A percentile compares a stretch with the other conserved stretches of the same genome.
Evolutionary conservation across 2,888 invertebrate genomes (phyloP).

Genomic region (Heliconius ethilla): DNA sequence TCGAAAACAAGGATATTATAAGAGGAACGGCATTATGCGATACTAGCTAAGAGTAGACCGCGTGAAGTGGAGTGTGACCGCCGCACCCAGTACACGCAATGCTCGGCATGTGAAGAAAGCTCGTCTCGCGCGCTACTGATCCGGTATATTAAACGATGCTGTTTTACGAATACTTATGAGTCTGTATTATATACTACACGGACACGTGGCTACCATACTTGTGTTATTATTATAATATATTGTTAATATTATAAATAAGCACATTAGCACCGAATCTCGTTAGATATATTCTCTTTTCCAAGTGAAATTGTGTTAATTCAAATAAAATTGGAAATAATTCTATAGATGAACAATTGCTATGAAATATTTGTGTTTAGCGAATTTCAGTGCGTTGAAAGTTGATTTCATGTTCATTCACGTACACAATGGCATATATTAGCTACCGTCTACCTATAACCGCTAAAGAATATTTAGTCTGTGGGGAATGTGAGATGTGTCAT

Average conservation of each 20-base stretch:
- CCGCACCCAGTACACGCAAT: conserved; percentile 64
- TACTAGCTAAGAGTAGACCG: conserved; percentile 37
- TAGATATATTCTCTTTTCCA: too few relatives aligned
- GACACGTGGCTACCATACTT: too few relatives aligned
- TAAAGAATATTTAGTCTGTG: background rate
- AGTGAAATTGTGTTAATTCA: background rate
- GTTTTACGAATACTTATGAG: conserved; percentile 19
- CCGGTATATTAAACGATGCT: conserved; percentile 33
- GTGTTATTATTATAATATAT: background rate
- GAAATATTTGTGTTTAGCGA: too few relatives aligned
- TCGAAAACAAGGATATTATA: conserved; percentile 6
- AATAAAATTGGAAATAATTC: background rate
- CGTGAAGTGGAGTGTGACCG: conserved; percentile 74
- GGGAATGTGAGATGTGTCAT: background rate
- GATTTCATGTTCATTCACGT: background rate
- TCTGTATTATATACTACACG: too few relatives aligned
- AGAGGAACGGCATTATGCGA: conserved; percentile 12
- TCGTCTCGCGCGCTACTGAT: conserved; percentile 49
- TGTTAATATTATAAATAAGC: background rate
- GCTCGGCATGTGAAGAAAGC: conserved; percentile 74
- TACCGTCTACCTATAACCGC: background rate
- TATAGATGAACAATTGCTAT: too few relatives aligned
- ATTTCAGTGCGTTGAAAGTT: background rate
- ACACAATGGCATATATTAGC: too few relatives aligned
- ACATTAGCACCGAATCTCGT: background rate